Percentiles rank a stretch among this genome's conserved stretches.
Conservation (phyloP, 2,888 invertebrate species). For the Cremastinae sp. region DNA sequence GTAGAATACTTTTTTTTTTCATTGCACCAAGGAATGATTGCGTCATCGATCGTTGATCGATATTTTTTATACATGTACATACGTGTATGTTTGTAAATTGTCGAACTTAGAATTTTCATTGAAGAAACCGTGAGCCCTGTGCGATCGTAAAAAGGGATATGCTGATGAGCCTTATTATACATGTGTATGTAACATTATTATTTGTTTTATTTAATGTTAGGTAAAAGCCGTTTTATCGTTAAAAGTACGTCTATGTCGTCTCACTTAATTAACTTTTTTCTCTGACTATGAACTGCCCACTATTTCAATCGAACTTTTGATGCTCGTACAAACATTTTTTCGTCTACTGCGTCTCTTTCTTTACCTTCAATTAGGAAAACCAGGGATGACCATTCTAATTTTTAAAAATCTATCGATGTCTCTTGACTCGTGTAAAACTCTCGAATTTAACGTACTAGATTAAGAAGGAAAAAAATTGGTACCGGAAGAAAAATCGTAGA, state of each 20-base stretch:
- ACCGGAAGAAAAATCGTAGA: slow-evolving; percentile 11
- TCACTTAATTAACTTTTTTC: too few species aligned
- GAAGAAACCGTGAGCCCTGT: slow-evolving; percentile 34
- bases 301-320: slow-evolving; percentile 56
- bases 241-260: slow-evolving; percentile 22
- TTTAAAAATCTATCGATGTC: slow-evolving; percentile 22
- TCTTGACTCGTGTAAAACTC: too few species aligned
- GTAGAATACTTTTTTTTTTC: too few species aligned
- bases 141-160: slow-evolving; percentile 48
- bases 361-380: slow-evolving; percentile 2
- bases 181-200: too few species aligned
- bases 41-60: too few species aligned
- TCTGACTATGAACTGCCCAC: slow-evolving; percentile 29
- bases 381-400: slow-evolving; percentile 22
- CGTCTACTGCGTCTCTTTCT: slow-evolving; percentile 16
- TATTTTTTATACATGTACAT: too few species aligned
- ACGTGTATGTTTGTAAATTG: too few species aligned
- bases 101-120: too few species aligned
- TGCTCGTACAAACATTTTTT: slow-evolving; percentile 50
- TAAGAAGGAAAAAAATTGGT: background rate
- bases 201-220: too few species aligned
- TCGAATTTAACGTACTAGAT: too few species aligned
- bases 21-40: too few species aligned
- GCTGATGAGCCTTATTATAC: slow-evolving; percentile 43
- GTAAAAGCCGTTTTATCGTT: slow-evolving; percentile 35